Evolutionary conservation across 1,140 invertebrate species (phyloP).

Genomic region (Dysdera silvatica): DNA sequence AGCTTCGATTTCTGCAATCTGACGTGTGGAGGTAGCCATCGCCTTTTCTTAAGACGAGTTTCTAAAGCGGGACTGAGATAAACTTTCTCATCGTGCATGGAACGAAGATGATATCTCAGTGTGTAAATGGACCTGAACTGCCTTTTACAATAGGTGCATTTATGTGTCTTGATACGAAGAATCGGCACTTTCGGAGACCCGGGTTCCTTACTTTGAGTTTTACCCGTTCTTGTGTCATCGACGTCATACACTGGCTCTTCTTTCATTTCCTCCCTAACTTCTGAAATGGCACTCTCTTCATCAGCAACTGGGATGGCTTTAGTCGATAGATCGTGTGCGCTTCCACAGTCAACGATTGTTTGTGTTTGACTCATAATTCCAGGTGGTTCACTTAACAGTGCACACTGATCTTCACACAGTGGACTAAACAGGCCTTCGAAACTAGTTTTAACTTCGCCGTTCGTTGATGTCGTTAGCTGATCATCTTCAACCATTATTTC

Average conservation of each 20-base stretch:
- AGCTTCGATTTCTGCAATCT: conserved; percentile 22
- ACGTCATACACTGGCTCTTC: neutral
- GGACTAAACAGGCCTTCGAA: conserved; percentile 18
- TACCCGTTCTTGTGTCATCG: neutral
- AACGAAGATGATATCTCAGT: conserved; percentile 26
- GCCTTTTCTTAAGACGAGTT: conserved; percentile 15
- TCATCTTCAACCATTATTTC: conserved; percentile 27
- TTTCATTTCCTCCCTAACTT: conserved; percentile 16
- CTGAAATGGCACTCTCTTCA: neutral
- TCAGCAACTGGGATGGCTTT: neutral
- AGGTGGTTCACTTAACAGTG: too few species aligned
- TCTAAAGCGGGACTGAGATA: conserved; percentile 23
- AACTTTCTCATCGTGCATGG: conserved; percentile 24
- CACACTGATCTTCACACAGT: too few species aligned
- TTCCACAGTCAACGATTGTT: too few species aligned
- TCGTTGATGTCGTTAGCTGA: conserved; percentile 4
- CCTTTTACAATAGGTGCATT: conserved; percentile 21
- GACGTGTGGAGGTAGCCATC: conserved; percentile 23
- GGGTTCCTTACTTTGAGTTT: neutral
- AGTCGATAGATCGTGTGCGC: neutral
- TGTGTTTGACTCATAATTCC: too few species aligned
- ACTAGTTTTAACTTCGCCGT: conserved; percentile 1
- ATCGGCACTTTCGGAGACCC: conserved; percentile 12
- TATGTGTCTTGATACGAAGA: conserved; percentile 23
- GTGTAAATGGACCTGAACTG: conserved; percentile 23